These are phyloP conservation scores for Trachemys scripta DNA, from an alignment of 2,113 vertebrate species.

Conservation along the genomic window DNA sequence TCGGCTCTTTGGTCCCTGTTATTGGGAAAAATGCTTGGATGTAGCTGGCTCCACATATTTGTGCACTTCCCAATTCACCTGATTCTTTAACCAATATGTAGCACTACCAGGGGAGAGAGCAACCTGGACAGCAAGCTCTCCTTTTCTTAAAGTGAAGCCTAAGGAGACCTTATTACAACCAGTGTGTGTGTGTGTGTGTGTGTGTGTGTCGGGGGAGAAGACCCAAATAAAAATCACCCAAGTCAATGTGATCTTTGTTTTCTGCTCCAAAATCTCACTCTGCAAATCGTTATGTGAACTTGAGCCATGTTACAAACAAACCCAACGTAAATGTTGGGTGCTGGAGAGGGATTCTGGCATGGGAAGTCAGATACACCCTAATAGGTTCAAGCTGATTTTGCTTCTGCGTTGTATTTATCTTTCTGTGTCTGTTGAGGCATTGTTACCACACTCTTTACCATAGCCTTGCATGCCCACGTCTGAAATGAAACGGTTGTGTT, in stretches of 20 bases:
- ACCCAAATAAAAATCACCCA: neutral
- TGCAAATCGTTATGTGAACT: neutral
- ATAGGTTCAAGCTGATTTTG: neutral
- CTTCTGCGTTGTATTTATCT: neutral
- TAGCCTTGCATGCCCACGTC: neutral
- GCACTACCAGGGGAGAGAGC: neutral
- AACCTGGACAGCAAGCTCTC: neutral
- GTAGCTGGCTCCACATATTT: slow-evolving; percentile 48
- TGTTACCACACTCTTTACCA: neutral
- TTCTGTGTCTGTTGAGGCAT: neutral
- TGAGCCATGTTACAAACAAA: neutral
- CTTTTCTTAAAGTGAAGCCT: neutral
- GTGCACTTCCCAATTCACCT: slow-evolving; percentile 29
- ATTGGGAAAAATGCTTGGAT: slow-evolving; percentile 28
- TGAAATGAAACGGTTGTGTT: neutral
- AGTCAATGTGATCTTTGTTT: neutral
- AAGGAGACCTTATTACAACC: neutral
- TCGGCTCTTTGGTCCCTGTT: slow-evolving; percentile 17
- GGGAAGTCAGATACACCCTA: neutral
- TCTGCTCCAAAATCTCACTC: neutral
- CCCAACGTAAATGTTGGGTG: neutral
- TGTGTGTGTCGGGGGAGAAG: too few species aligned
- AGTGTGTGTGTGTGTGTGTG: too few species aligned
- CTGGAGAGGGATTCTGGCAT: neutral
- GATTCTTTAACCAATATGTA: neutral